A percentile compares a stretch with the other conserved stretches of the same genome.
Evolutionary conservation across 2,797 vertebrate species (phyloP).

Genomic region (Pristis pectinata): DNA sequence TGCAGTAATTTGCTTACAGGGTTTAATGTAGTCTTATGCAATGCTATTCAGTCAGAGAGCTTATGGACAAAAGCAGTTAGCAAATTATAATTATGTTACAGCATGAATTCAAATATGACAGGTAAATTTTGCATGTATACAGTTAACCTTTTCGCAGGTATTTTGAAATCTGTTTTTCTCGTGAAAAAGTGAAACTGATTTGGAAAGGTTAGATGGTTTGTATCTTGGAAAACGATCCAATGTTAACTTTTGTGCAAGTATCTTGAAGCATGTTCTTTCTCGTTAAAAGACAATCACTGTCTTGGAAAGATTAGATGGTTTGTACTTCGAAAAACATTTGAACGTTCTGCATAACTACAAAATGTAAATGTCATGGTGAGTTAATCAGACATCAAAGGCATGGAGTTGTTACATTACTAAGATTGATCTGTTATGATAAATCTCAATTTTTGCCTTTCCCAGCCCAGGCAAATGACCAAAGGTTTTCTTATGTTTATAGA

Average conservation of each 20-base stretch:
- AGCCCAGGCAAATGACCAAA: background rate
- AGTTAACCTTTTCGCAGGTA: background rate
- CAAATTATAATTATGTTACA: background rate
- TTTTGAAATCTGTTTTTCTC: background rate
- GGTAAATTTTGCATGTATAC: background rate
- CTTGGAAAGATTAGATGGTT: too few relatives aligned
- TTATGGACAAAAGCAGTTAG: background rate
- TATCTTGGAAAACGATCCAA: background rate
- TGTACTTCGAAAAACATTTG: too few relatives aligned
- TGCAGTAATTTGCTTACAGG: background rate
- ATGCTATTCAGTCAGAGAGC: background rate
- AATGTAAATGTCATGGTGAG: too few relatives aligned
- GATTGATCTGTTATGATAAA: background rate
- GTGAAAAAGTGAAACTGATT: background rate
- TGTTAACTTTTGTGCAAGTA: too few relatives aligned
- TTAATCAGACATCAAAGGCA: too few relatives aligned
- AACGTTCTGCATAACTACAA: too few relatives aligned
- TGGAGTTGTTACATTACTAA: too few relatives aligned
- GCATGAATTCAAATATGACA: background rate
- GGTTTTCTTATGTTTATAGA: background rate
- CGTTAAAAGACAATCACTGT: too few relatives aligned
- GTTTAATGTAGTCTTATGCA: background rate
- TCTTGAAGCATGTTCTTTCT: too few relatives aligned
- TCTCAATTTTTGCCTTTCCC: background rate
- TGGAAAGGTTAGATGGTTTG: background rate